Conservation (phyloP, 1,140 invertebrate genomes). For the Lutraria rhynchaena region DNA sequence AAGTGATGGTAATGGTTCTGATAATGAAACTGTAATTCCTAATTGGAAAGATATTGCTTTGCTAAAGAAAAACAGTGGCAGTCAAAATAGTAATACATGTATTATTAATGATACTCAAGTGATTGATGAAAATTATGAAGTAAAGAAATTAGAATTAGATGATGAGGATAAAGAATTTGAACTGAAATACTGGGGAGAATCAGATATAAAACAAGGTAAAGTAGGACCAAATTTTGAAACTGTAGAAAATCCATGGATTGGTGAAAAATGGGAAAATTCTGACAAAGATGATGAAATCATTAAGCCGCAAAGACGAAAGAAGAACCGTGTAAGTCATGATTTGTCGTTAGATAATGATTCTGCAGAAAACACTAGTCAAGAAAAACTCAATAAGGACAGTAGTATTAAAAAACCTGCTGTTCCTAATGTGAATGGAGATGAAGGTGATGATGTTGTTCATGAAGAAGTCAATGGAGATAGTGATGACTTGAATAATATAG, state of each 20-base stretch:
- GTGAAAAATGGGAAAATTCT: background rate
- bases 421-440: background rate
- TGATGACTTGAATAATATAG: background rate
- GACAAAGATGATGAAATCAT: too few species aligned
- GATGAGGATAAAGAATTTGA: conserved; percentile 14
- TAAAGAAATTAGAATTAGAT: background rate
- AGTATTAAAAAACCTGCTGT: background rate
- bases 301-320: too few species aligned
- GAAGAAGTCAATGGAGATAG: background rate
- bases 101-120: too few species aligned
- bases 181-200: conserved; percentile 17
- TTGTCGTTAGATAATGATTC: too few species aligned
- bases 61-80: too few species aligned
- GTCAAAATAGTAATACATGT: too few species aligned
- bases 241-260: conserved; percentile 1
- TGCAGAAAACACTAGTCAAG: too few species aligned
- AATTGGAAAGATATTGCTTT: too few species aligned
- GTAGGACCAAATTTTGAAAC: background rate
- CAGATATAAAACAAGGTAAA: background rate
- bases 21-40: too few species aligned
- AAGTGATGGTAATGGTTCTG: too few species aligned
- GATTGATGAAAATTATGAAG: too few species aligned
- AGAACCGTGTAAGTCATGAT: too few species aligned
- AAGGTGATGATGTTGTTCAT: background rate
- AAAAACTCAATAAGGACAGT: background rate